These are phyloP conservation scores for Bombyx huttoni DNA, from an alignment of 2,888 invertebrate species.

Conservation along the genomic window DNA sequence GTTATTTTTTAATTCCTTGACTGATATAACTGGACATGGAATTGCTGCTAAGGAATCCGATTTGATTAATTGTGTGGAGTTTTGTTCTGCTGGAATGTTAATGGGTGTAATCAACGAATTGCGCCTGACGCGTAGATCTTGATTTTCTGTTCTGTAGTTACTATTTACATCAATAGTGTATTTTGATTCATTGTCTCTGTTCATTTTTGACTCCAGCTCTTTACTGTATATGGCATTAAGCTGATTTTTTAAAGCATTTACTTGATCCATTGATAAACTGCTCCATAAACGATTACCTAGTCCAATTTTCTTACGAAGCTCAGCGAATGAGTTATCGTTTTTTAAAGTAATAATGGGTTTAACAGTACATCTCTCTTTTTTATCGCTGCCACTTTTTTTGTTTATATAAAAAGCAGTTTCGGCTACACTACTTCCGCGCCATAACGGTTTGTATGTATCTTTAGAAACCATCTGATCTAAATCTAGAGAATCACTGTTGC, in stretches of 20 bases:
- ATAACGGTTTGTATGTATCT: slow-evolving; percentile 84
- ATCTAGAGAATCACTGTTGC: slow-evolving; percentile 65
- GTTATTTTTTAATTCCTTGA: slow-evolving; percentile 61
- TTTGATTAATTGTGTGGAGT: slow-evolving; percentile 53
- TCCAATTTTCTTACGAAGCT: slow-evolving; percentile 64
- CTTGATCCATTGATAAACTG: slow-evolving; percentile 87
- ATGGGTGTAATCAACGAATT: slow-evolving; percentile 68
- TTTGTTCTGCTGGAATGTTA: slow-evolving; percentile 34
- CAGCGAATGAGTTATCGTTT: slow-evolving; percentile 56
- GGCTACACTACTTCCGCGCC: slow-evolving; percentile 87
- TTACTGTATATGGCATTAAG: slow-evolving; percentile 85
- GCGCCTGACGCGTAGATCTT: slow-evolving; percentile 70
- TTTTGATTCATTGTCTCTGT: slow-evolving; percentile 35
- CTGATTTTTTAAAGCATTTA: slow-evolving; percentile 83
- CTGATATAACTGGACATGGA: slow-evolving; percentile 47
- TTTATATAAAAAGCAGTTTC: slow-evolving; percentile 83
- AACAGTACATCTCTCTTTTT: slow-evolving; percentile 23
- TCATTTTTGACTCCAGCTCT: slow-evolving; percentile 55
- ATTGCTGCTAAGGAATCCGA: slow-evolving; percentile 73
- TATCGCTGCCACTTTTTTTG: slow-evolving; percentile 68
- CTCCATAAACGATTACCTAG: slow-evolving; percentile 86
- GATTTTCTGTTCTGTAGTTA: slow-evolving; percentile 31
- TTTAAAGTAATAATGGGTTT: slow-evolving; percentile 36
- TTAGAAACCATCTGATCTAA: slow-evolving; percentile 57
- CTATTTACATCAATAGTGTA: slow-evolving; percentile 76